phyloP scores from a whole-genome alignment of 2,888 invertebrate species.

The Morpho achilles region DNA sequence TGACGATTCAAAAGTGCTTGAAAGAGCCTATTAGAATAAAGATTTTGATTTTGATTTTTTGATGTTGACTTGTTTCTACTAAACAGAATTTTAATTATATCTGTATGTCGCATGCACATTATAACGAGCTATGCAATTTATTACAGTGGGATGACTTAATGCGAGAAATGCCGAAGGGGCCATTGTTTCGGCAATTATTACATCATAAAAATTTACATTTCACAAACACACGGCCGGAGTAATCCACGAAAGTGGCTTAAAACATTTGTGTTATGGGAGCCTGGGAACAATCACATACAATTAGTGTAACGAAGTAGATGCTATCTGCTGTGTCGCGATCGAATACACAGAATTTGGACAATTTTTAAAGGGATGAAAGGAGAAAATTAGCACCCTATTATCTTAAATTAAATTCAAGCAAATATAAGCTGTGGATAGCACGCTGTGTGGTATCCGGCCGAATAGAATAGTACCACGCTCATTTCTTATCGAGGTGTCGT shows the following conservation, averaged over 20 bases:
- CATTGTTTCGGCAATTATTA: conserved; percentile 26
- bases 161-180: conserved; percentile 14
- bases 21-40: too few species aligned
- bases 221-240: conserved; percentile 16
- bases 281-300: conserved; percentile 14
- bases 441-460: too few species aligned
- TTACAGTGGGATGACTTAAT: conserved; percentile 20
- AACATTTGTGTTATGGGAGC: conserved; percentile 23
- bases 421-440: too few species aligned
- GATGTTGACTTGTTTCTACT: too few species aligned
- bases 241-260: conserved; percentile 22
- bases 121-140: conserved; percentile 6
- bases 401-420: too few species aligned
- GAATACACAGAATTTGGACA: not conserved
- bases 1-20: too few species aligned
- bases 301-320: conserved; percentile 4
- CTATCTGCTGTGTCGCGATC: conserved; percentile 5
- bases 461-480: too few species aligned
- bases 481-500: too few species aligned
- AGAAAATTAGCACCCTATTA: too few species aligned
- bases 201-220: conserved; percentile 26
- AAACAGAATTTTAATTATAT: conserved; percentile 11
- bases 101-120: conserved; percentile 11
- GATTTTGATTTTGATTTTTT: too few species aligned
- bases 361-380: too few species aligned